Percentiles rank a stretch among this genome's conserved stretches.
These are phyloP conservation scores for Uropsilus gracilis DNA, from an alignment of 2,113 vertebrate genomes.

Conservation along the genomic window DNA sequence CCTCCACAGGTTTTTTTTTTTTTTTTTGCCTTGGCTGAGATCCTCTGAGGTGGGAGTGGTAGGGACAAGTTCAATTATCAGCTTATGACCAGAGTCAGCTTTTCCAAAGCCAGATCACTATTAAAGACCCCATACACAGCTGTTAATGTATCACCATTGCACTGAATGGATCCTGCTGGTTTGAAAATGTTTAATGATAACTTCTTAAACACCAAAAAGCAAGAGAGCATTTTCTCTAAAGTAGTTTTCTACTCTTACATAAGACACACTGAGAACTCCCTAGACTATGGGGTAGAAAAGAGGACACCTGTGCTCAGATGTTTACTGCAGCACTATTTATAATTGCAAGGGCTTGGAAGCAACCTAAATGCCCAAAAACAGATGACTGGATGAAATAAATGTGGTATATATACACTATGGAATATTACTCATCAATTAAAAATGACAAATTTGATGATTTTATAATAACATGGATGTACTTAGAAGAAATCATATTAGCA, in stretches of 20 bases:
- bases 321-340: too few relatives aligned
- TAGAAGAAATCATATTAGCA: too few relatives aligned
- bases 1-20: too few relatives aligned
- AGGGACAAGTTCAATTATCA: neutral
- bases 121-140: neutral
- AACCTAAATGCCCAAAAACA: too few relatives aligned
- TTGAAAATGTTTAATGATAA: neutral
- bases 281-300: neutral
- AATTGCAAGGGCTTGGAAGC: too few relatives aligned
- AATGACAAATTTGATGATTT: too few relatives aligned
- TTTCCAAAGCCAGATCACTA: neutral
- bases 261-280: neutral
- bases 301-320: too few relatives aligned
- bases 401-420: too few relatives aligned
- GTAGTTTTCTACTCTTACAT: neutral
- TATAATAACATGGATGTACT: too few relatives aligned
- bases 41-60: neutral
- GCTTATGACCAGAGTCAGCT: neutral
- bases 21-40: neutral
- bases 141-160: neutral
- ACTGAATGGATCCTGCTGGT: neutral
- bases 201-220: neutral
- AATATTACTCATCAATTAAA: too few relatives aligned
- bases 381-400: too few relatives aligned
- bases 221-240: neutral